Evolutionary conservation across 2,113 vertebrate species (phyloP), one percentile per base, ranked within the genome.

Genomic region (Hiodon alosoides): DNA sequence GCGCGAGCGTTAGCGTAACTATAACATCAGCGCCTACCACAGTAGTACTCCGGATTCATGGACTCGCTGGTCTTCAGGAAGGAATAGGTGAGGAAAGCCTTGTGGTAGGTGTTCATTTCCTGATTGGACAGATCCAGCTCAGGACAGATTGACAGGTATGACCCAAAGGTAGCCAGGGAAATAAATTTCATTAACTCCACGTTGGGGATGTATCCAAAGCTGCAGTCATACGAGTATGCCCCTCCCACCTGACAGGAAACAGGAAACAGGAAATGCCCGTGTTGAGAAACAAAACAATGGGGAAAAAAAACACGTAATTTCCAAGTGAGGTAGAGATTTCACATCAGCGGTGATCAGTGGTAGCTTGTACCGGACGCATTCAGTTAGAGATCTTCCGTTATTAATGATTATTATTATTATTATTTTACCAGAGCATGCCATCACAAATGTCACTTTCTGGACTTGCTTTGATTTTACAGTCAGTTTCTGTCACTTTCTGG

Each of bases 141-240:
- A 2, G 96, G 96, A 77, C 94, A 99, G 0, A 89, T 95, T 54
- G 95, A 94, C 79, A 99, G 87, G 84, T 98, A 99, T 7, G 96
- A 94, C 67, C 97, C 97, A 75, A 98, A 97, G 1, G 97, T 99
- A 31, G 97, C 97, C 87, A 98, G 93, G 0, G 96, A 97, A 0
- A 99, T 96, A 86, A 99, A 99, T 88, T 98, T 97, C 97, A 99
- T 99, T 85, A 99, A 83, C 83, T 99, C 97, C 76, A 99, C 94
- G 0, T 99, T 99, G 69, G 97, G 96, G 79, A 99, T 94, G 0
- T 98, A 96, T 57, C 97, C 97, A 79, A 99, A 99, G 86, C 96
- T 98, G 87, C 96, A 98, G 80, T 99, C 95, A 0, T 98, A 99
- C 0, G 96, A 97, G 86, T 98, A 98, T 0, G 96, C 93, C 7